Conservation (phyloP, 2,888 invertebrate species). For the Cephonodes hylas region DNA sequence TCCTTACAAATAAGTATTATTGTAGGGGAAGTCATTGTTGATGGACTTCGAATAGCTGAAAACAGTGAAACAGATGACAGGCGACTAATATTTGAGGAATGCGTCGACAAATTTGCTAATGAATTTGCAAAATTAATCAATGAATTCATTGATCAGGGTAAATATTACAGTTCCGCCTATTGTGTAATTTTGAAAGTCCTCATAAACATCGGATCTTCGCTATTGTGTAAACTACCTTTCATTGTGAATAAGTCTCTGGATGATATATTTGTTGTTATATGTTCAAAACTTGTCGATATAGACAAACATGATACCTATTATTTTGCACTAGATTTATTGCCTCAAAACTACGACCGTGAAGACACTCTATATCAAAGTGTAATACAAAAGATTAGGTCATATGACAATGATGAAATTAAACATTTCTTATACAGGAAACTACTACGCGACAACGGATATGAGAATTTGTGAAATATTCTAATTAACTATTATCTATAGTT, state of each 20-base stretch:
- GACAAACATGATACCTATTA: conserved; percentile 29
- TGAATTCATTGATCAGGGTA: conserved; percentile 26
- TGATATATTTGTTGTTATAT: conserved; percentile 18
- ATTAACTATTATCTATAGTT: too few species aligned
- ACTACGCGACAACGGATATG: neutral
- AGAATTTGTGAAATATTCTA: too few species aligned
- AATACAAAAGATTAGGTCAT: conserved; percentile 27
- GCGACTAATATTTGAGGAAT: conserved; percentile 11
- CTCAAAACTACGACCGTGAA: conserved; percentile 16
- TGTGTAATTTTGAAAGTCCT: neutral
- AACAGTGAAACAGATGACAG: neutral
- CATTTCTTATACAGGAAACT: conserved; percentile 33
- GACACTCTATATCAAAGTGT: conserved; percentile 14
- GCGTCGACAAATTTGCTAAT: conserved; percentile 27
- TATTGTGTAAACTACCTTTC: neutral
- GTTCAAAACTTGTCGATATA: conserved; percentile 13
- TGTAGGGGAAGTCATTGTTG: too few species aligned
- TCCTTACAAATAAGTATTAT: conserved; percentile 31
- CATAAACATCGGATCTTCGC: neutral
- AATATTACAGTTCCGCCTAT: neutral
- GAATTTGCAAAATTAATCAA: conserved; percentile 32
- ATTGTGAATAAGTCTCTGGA: neutral
- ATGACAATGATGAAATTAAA: conserved; percentile 33
- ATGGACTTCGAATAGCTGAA: neutral
- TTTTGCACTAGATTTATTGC: conserved; percentile 34